Conservation (phyloP, 2,888 invertebrate genomes). For the Serripes groenlandicus region DNA sequence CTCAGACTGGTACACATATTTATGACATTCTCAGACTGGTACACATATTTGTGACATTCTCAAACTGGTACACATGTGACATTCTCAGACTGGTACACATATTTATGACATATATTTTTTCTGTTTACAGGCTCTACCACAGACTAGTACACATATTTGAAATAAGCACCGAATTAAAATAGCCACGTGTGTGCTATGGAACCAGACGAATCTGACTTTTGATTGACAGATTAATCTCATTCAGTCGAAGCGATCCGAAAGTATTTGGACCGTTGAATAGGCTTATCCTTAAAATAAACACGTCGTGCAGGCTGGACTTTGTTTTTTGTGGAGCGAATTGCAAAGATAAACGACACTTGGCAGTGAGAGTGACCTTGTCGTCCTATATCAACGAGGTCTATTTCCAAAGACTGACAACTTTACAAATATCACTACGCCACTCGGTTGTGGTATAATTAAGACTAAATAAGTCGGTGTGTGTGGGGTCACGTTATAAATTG, state of each 20-base stretch:
- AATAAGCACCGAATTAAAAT: no score
- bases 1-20: no score
- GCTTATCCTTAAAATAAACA: conserved; percentile 2
- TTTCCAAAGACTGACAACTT: not conserved
- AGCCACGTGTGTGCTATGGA: no score
- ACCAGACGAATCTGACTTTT: conserved; percentile 7
- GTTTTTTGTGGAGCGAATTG: conserved; percentile 12
- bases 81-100: no score
- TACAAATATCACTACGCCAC: conserved; percentile 1
- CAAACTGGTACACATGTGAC: no score
- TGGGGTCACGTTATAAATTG: conserved; percentile 4
- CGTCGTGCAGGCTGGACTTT: not conserved
- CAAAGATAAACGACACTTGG: not conserved
- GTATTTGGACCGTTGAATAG: not conserved
- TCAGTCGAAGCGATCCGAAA: not conserved
- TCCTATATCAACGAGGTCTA: not conserved
- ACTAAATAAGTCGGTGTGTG: not conserved
- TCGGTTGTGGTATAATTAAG: not conserved
- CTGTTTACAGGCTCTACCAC: no score
- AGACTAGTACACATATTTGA: no score
- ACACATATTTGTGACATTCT: no score
- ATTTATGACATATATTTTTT: no score
- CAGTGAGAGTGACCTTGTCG: not conserved
- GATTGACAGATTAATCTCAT: conserved; percentile 18
- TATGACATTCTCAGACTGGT: no score